A percentile compares a stretch with the other conserved stretches of the same genome.
These are phyloP conservation scores for Pachypanchax playfairii DNA, from an alignment of 2,113 vertebrate species.

Conservation along the genomic window DNA sequence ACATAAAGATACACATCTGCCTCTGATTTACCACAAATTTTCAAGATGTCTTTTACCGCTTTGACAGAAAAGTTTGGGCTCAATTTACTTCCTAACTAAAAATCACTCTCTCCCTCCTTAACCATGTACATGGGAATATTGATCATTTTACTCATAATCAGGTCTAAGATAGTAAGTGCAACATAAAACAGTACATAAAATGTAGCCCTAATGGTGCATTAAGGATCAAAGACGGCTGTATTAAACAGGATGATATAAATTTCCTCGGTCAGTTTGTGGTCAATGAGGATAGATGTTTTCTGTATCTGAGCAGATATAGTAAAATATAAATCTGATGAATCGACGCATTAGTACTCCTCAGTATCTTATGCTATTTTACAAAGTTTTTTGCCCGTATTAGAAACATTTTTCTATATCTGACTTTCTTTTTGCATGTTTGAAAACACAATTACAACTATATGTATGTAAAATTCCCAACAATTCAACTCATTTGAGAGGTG, in stretches of 20 bases:
- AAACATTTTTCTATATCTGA: neutral
- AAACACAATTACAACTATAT: no score
- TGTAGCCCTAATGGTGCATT: conserved; percentile 66
- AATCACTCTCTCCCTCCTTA: conserved; percentile 62
- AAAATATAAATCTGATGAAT: conserved; percentile 45
- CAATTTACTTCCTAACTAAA: conserved; percentile 70
- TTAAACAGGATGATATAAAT: conserved; percentile 61
- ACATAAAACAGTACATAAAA: conserved; percentile 75
- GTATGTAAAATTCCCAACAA: no score
- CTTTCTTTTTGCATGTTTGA: neutral
- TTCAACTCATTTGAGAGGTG: no score
- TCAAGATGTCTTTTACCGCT: conserved; percentile 76
- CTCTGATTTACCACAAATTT: conserved; percentile 77
- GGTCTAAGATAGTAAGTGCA: conserved; percentile 64
- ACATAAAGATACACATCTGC: conserved; percentile 81
- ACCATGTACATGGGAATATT: conserved; percentile 65
- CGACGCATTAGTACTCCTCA: conserved; percentile 32
- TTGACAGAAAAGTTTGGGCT: conserved; percentile 71
- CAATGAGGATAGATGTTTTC: conserved; percentile 64
- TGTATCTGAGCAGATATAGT: conserved; percentile 40
- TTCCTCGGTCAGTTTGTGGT: conserved; percentile 48
- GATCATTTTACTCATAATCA: conserved; percentile 69
- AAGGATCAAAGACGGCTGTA: conserved; percentile 72
- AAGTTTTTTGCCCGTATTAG: no score
- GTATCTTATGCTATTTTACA: conserved; percentile 36